phyloP scores from a whole-genome alignment of 2,113 vertebrate genomes.

The Mustela nigripes region DNA sequence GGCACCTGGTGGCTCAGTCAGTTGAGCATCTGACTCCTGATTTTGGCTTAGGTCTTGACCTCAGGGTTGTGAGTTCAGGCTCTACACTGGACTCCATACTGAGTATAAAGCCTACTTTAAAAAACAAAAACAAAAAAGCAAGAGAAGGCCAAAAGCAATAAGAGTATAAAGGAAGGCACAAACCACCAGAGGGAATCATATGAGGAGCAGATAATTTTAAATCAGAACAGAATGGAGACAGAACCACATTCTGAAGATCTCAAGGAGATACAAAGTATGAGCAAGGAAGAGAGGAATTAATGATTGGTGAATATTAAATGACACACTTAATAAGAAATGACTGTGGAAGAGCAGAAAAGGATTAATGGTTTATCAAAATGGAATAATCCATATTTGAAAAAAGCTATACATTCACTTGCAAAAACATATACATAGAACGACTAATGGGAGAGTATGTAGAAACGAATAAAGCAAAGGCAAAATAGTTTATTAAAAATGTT shows the following conservation, averaged over 20 bases:
- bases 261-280: background rate
- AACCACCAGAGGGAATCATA: background rate
- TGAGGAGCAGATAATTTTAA: background rate
- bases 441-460: background rate
- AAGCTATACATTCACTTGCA: background rate
- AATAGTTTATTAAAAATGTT: background rate
- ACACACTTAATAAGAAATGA: background rate
- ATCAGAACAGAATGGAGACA: background rate
- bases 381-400: slow-evolving; percentile 46
- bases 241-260: slow-evolving; percentile 6
- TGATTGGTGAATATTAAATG: background rate
- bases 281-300: slow-evolving; percentile 7
- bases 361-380: background rate
- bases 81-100: background rate
- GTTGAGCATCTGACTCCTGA: background rate
- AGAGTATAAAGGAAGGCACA: background rate
- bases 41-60: background rate
- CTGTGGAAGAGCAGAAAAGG: background rate
- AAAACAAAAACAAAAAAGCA: background rate
- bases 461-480: background rate
- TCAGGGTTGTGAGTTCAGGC: background rate
- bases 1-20: background rate
- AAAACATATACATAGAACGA: background rate
- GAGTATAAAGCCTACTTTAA: background rate
- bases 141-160: background rate